Evolutionary conservation across 2,888 invertebrate species (phyloP).

Genomic region (Neoascia interrupta): DNA sequence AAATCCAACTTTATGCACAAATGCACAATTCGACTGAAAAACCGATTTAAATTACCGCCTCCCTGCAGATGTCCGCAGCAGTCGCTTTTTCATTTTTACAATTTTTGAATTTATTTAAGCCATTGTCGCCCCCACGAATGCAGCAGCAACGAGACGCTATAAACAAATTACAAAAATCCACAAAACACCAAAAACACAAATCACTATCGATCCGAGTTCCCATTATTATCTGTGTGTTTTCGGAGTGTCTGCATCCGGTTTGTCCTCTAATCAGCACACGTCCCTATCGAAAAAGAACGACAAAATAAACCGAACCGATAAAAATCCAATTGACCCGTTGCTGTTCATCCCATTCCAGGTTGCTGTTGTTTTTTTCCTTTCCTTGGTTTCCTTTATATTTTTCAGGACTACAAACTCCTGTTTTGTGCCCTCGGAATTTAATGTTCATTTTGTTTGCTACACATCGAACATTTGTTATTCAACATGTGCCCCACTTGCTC

Average conservation of each 20-base stretch:
- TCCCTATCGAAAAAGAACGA: slow-evolving; percentile 47
- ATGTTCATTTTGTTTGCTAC: slow-evolving; percentile 54
- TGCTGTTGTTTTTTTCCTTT: slow-evolving; percentile 5
- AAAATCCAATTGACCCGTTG: slow-evolving; percentile 66
- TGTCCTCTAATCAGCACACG: slow-evolving; percentile 64
- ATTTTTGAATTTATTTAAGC: too few species aligned
- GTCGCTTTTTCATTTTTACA: too few species aligned
- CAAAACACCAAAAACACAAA: slow-evolving; percentile 57
- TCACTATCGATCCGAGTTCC: slow-evolving; percentile 55
- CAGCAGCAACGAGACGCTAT: too few species aligned
- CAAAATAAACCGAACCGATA: slow-evolving; percentile 59
- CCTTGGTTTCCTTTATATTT: slow-evolving; percentile 3
- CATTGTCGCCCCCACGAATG: too few species aligned
- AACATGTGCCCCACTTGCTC: slow-evolving; percentile 52
- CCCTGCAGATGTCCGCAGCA: too few species aligned
- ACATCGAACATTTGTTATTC: slow-evolving; percentile 53
- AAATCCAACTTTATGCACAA: too few species aligned
- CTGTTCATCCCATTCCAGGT: slow-evolving; percentile 25
- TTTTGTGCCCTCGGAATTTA: slow-evolving; percentile 45
- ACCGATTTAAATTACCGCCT: too few species aligned
- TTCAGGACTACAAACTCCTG: slow-evolving; percentile 12
- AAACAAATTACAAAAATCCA: slow-evolving; percentile 59
- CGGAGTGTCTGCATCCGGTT: slow-evolving; percentile 38
- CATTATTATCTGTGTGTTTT: slow-evolving; percentile 40
- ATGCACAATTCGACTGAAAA: too few species aligned